Percentiles rank a stretch among this genome's conserved stretches.
Conservation (phyloP, 2,113 vertebrate genomes). For the Oryzias celebensis region DNA sequence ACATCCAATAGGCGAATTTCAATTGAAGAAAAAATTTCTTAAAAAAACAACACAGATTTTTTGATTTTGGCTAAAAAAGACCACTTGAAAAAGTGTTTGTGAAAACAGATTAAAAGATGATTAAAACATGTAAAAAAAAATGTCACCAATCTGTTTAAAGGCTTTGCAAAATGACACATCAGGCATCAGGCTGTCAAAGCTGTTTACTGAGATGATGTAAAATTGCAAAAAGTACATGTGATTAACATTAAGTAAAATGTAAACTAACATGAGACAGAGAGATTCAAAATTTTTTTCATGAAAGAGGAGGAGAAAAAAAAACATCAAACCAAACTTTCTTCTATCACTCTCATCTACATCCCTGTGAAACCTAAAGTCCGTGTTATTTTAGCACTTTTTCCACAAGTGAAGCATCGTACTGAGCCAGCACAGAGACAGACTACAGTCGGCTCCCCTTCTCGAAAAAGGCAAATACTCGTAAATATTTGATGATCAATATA, state of each 20-base stretch:
- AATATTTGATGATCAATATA: conserved; percentile 76
- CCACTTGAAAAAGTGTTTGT: too few relatives aligned
- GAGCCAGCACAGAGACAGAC: conserved; percentile 30
- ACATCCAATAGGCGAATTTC: too few relatives aligned
- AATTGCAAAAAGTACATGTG: background rate
- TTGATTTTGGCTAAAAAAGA: too few relatives aligned
- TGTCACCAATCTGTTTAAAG: conserved; percentile 1
- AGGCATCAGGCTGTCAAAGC: conserved; percentile 3
- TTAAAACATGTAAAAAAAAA: background rate
- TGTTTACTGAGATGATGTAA: background rate
- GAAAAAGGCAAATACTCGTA: conserved; percentile 68
- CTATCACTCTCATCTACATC: conserved; percentile 5
- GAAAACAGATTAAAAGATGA: too few relatives aligned
- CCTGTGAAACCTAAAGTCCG: conserved; percentile 18
- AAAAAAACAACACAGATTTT: too few relatives aligned
- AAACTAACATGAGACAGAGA: background rate
- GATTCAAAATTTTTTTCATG: conserved; percentile 4
- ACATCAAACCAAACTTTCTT: conserved; percentile 7
- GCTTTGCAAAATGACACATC: background rate
- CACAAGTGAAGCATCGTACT: background rate
- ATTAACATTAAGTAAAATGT: background rate
- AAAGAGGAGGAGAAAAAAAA: background rate
- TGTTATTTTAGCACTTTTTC: conserved; percentile 3
- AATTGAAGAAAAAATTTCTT: too few relatives aligned
- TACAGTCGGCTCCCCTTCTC: conserved; percentile 44